phyloP scores from a whole-genome alignment of 30 jellyfish, hydroid and myxozoan genomes.

The Clytia hemisphaerica region DNA sequence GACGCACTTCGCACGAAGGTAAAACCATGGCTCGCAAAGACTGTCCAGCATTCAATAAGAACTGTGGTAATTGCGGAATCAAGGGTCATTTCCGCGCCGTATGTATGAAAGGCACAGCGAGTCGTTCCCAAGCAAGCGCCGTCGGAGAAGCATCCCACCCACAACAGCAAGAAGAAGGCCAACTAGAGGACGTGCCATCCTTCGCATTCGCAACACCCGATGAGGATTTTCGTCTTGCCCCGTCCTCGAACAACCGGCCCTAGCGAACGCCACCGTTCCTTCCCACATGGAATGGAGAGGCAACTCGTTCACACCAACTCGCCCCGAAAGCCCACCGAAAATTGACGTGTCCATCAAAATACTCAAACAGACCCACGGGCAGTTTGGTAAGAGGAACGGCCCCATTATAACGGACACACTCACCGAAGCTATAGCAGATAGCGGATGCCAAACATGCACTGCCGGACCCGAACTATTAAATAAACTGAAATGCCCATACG shows the following conservation, averaged over 20 bases:
- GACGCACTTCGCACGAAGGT: not conserved
- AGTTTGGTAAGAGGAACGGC: too few species aligned
- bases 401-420: not conserved
- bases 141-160: too few species aligned
- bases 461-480: slow-evolving; percentile 17
- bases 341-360: too few species aligned
- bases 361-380: too few species aligned
- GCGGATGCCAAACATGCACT: slow-evolving; percentile 22
- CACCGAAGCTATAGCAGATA: slow-evolving; percentile 10
- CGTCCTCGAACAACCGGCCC: not conserved
- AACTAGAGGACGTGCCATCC: not conserved
- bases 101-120: too few species aligned
- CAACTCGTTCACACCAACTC: not conserved
- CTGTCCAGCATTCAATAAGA: slow-evolving; percentile 4
- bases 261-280: not conserved
- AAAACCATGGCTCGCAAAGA: slow-evolving; percentile 6
- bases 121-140: too few species aligned
- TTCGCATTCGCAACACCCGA: too few species aligned
- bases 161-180: too few species aligned
- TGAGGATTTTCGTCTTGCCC: slow-evolving; percentile 14
- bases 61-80: not conserved
- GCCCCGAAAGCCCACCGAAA: not conserved
- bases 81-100: too few species aligned
- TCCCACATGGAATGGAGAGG: slow-evolving; percentile 10
- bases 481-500: not conserved